These are phyloP conservation scores for Neoseiulus cucumeris DNA, from an alignment of 1,140 invertebrate genomes.

Conservation along the genomic window DNA sequence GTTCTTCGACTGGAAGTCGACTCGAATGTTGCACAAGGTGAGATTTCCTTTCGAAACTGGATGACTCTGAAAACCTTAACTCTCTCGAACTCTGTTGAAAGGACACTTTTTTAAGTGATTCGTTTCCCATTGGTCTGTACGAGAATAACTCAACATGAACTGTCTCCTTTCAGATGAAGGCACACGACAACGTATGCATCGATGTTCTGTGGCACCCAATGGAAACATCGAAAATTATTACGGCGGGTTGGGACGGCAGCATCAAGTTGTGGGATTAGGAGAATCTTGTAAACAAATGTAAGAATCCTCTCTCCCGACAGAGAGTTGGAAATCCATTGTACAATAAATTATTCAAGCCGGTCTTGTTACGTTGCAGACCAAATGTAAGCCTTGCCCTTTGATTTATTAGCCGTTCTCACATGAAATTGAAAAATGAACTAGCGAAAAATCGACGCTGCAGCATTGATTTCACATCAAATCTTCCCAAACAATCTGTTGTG, in stretches of 20 bases:
- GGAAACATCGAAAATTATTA: slow-evolving; percentile 84
- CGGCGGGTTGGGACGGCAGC: slow-evolving; percentile 91
- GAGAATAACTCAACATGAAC: too few relatives aligned
- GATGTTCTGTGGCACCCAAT: slow-evolving; percentile 92
- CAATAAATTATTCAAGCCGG: too few relatives aligned
- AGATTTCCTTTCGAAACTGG: background rate
- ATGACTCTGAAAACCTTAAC: too few relatives aligned
- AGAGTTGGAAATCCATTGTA: background rate
- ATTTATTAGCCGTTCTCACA: too few relatives aligned
- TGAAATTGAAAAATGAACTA: too few relatives aligned
- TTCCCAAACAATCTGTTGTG: too few relatives aligned
- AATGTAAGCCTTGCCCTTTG: too few relatives aligned
- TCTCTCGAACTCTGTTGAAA: background rate
- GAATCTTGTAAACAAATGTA: background rate
- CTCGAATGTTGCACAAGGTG: slow-evolving; percentile 88
- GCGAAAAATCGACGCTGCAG: too few relatives aligned
- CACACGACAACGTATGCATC: slow-evolving; percentile 93
- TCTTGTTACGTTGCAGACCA: too few relatives aligned
- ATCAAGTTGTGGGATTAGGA: slow-evolving; percentile 94
- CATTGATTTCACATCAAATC: too few relatives aligned
- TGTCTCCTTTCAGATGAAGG: slow-evolving; percentile 40
- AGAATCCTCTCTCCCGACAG: too few relatives aligned
- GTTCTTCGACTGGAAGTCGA: slow-evolving; percentile 99
- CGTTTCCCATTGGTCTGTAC: background rate
- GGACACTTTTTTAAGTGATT: background rate